Evolutionary conservation across 2,888 invertebrate genomes (phyloP).

Genomic region (Eupithecia dodoneata): DNA sequence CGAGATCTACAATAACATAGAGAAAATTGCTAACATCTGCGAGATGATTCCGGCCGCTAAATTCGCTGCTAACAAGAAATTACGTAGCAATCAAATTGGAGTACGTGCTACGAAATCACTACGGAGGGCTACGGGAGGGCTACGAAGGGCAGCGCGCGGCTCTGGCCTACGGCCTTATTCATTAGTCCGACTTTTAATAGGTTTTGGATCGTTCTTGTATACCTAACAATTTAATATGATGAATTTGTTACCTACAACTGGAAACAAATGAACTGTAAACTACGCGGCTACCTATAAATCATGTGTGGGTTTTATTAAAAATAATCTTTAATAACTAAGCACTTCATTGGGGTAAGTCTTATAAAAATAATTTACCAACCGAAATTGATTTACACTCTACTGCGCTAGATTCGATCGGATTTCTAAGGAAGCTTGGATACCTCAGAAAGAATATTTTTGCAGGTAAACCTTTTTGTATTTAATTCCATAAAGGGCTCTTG

Average conservation of each 20-base stretch:
- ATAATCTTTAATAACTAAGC: neutral
- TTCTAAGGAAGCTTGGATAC: neutral
- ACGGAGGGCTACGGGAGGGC: constrained; percentile 32
- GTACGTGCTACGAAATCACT: constrained; percentile 43
- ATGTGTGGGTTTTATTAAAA: neutral
- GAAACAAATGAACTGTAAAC: neutral
- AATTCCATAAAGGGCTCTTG: constrained; percentile 30
- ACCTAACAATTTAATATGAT: neutral
- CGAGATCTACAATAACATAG: constrained; percentile 39
- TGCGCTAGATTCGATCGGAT: neutral
- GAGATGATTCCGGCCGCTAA: constrained; percentile 39
- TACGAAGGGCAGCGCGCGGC: constrained; percentile 31
- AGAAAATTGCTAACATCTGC: constrained; percentile 42
- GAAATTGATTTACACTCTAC: neutral
- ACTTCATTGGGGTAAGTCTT: neutral
- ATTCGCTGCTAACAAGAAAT: constrained; percentile 45
- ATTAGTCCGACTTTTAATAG: neutral
- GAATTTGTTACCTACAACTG: neutral
- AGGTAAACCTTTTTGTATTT: constrained; percentile 3
- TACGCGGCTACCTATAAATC: neutral
- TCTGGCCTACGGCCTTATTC: constrained; percentile 11
- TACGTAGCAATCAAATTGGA: constrained; percentile 49
- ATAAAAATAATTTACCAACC: neutral
- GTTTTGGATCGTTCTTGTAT: neutral
- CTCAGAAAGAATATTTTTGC: neutral